Evolutionary conservation across 2,888 invertebrate genomes (phyloP).

Genomic region (Nebria brevicollis): DNA sequence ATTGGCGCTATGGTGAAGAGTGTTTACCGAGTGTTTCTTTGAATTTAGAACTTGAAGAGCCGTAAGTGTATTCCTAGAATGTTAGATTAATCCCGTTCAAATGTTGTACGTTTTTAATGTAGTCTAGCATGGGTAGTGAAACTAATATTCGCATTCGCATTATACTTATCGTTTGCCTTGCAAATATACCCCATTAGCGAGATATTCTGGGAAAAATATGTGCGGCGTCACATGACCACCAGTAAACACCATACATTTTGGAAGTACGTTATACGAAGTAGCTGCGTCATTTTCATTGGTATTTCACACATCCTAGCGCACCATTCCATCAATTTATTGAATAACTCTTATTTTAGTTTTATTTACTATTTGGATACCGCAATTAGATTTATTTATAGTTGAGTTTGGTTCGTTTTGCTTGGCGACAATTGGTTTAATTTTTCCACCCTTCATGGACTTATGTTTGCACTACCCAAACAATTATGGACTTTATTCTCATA

Average conservation of each 20-base stretch:
- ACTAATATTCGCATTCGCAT: background rate
- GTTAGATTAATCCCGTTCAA: background rate
- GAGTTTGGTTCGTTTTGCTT: slow-evolving; percentile 34
- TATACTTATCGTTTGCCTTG: background rate
- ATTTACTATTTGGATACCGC: slow-evolving; percentile 12
- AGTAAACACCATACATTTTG: background rate
- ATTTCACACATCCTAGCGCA: background rate
- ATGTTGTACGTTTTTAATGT: background rate
- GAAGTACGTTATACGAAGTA: background rate
- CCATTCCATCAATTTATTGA: too few relatives aligned
- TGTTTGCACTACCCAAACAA: slow-evolving; percentile 17
- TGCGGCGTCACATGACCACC: background rate
- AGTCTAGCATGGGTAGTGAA: background rate
- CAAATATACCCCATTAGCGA: background rate
- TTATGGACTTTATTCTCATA: background rate
- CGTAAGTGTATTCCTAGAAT: background rate
- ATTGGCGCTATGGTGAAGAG: background rate
- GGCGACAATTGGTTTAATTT: slow-evolving; percentile 22
- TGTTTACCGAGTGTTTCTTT: background rate
- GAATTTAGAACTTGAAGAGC: background rate
- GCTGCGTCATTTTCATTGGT: background rate
- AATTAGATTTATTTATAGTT: slow-evolving; percentile 20
- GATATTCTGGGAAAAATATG: background rate
- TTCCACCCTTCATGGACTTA: slow-evolving; percentile 29
- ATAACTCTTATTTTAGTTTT: slow-evolving; percentile 21